Evolutionary conservation across 2,888 invertebrate genomes (phyloP), one percentile per base, ranked within the genome.

Genomic region (Frankliniella fusca): DNA sequence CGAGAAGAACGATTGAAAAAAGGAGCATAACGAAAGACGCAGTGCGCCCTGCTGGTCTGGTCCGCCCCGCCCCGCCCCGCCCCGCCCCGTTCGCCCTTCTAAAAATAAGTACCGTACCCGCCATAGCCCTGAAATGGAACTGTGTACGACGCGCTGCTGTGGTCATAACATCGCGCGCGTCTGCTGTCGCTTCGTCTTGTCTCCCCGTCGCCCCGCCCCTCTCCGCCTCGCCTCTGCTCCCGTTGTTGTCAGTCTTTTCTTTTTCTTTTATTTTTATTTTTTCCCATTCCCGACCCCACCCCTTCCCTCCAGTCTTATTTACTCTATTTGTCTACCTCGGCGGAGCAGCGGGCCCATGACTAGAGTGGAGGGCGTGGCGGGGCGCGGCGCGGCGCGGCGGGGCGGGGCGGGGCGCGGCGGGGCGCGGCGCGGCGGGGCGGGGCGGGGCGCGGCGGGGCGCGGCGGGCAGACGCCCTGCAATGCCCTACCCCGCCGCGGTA

Each of bases 251-350:
- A 1, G 61, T 12, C 18, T 18, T 15, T 61, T 61, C 18, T 12
- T 20, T 61, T 61, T 20, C 18, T 12, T 20, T 61, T 61, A 12
- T 61, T 61, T n/a, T 54, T 54, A 10, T 54, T 54, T 54, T 10
- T 9, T 3, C 10, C 54, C 10, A 18, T 15, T 7, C 18, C 61
- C 18, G 20, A 7, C 61, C 61, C 61, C 61, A 10, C 61, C 61
- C 18, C 15, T n/a, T 20, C 18, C 61, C 18, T 18, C 61, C 61
- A 61, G 18, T 61, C 61, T 61, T 61, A 61, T 61, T 61, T 61
- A 61, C 18, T 61, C 61, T 61, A 61, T 61, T 61, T 61, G 61
- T 61, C 61, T 61, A 61, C 61, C 61, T 61, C n/a, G 61, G 61
- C 61, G 61, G n/a, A 7, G 61, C 61, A 5, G 61, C 18, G 54